Conservation (phyloP, 2,888 invertebrate genomes). For the Melangyna quadrimaculata region DNA sequence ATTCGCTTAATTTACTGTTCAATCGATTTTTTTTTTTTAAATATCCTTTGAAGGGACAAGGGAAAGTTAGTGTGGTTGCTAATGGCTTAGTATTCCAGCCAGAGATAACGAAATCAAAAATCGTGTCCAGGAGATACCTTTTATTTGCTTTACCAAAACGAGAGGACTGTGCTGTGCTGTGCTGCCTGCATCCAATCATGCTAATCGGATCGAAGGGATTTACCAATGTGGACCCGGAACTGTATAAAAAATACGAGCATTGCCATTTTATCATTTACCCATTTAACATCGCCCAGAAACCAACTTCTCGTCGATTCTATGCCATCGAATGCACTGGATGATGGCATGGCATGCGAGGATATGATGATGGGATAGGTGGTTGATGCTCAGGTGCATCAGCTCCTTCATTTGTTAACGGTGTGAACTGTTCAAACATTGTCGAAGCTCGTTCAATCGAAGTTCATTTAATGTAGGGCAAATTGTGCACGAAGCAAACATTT, state of each 20-base stretch:
- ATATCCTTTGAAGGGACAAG: slow-evolving; percentile 1
- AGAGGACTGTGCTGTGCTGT: too few relatives aligned
- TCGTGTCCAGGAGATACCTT: slow-evolving; percentile 20
- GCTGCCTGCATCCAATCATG: slow-evolving; percentile 62
- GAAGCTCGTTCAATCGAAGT: slow-evolving; percentile 61
- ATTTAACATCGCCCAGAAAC: neutral
- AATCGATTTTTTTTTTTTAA: slow-evolving; percentile 38
- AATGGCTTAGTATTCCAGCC: slow-evolving; percentile 10
- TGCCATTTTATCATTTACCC: too few relatives aligned
- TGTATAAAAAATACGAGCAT: slow-evolving; percentile 3
- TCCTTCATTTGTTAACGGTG: slow-evolving; percentile 61
- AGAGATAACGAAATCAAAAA: slow-evolving; percentile 49
- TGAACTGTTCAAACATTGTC: slow-evolving; percentile 68
- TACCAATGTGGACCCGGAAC: slow-evolving; percentile 16
- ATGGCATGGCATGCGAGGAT: neutral
- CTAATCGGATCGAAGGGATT: slow-evolving; percentile 66
- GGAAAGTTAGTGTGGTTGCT: neutral
- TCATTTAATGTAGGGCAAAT: slow-evolving; percentile 66
- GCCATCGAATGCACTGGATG: neutral
- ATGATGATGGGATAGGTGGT: neutral
- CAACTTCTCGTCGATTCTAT: neutral
- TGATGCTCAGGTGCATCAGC: slow-evolving; percentile 7
- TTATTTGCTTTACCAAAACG: slow-evolving; percentile 18
- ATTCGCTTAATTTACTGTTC: slow-evolving; percentile 51
- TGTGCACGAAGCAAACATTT: slow-evolving; percentile 38